phyloP scores from a whole-genome alignment of 2,113 vertebrate genomes.

The Gymnarchus niloticus region DNA sequence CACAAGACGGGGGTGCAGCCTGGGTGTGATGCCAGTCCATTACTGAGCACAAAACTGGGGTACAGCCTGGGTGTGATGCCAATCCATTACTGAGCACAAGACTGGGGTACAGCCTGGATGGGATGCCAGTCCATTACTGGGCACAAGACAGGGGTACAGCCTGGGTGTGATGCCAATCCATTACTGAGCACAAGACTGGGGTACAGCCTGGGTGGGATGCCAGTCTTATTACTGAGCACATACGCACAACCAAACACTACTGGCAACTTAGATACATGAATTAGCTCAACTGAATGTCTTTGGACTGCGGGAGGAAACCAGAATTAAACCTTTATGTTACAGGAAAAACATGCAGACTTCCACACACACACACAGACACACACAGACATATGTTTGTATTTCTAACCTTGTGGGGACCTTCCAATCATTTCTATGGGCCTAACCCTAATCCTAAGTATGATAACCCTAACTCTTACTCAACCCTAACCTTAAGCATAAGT shows the following conservation, averaged over 20 bases:
- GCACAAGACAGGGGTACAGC: neutral
- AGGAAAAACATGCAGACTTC: neutral
- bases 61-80: neutral
- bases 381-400: too few relatives aligned
- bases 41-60: neutral
- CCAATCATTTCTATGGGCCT: too few relatives aligned
- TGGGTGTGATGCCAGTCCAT: neutral
- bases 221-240: neutral
- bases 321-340: neutral
- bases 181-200: neutral
- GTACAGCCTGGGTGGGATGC: neutral
- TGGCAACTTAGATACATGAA: too few relatives aligned
- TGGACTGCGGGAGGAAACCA: neutral
- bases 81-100: neutral
- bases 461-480: too few relatives aligned
- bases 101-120: neutral
- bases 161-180: neutral
- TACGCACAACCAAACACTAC: neutral
- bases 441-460: too few relatives aligned
- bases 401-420: too few relatives aligned
- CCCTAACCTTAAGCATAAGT: too few relatives aligned
- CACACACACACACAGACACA: neutral
- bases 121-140: neutral
- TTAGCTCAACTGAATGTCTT: neutral
- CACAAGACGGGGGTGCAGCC: neutral